Percentiles rank a stretch among this genome's conserved stretches.
phyloP scores from a whole-genome alignment of 1,140 invertebrate species.

The Akabosia matsudoensis region DNA sequence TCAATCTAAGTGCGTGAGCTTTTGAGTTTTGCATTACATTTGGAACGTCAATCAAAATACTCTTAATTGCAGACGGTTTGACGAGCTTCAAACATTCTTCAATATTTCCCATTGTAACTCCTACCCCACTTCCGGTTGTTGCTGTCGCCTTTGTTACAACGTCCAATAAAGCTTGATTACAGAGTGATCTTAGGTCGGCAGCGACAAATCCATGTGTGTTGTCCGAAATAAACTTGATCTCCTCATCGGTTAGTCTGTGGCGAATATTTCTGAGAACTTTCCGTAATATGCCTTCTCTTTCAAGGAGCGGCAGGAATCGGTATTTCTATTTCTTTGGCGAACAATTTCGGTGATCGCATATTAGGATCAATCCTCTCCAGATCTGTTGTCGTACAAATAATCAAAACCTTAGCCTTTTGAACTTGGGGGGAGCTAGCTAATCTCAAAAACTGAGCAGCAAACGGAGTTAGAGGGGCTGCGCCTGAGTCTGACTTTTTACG shows the following conservation, averaged over 20 bases:
- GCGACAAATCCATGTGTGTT: conserved; percentile 83
- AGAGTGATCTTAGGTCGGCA: conserved; percentile 74
- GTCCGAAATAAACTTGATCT: conserved; percentile 64
- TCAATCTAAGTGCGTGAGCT: background rate
- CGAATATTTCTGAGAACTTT: conserved; percentile 59
- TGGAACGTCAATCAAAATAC: conserved; percentile 74
- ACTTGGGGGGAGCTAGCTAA: background rate
- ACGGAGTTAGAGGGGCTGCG: background rate
- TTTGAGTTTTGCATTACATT: conserved; percentile 59
- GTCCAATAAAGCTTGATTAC: conserved; percentile 65
- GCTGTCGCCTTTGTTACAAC: conserved; percentile 49
- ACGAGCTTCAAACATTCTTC: conserved; percentile 64
- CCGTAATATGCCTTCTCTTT: conserved; percentile 64
- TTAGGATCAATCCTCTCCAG: conserved; percentile 67
- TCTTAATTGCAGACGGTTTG: conserved; percentile 85
- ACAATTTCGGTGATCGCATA: conserved; percentile 68
- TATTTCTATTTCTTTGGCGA: conserved; percentile 84
- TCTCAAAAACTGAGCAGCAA: background rate
- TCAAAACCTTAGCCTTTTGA: conserved; percentile 55
- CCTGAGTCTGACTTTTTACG: background rate
- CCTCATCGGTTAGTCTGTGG: conserved; percentile 57
- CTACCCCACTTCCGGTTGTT: too few species aligned
- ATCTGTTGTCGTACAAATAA: conserved; percentile 71
- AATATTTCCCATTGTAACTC: conserved; percentile 53
- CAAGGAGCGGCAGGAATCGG: conserved; percentile 67